Conservation (phyloP, 2,888 invertebrate genomes). For the Spodoptera exigua region DNA sequence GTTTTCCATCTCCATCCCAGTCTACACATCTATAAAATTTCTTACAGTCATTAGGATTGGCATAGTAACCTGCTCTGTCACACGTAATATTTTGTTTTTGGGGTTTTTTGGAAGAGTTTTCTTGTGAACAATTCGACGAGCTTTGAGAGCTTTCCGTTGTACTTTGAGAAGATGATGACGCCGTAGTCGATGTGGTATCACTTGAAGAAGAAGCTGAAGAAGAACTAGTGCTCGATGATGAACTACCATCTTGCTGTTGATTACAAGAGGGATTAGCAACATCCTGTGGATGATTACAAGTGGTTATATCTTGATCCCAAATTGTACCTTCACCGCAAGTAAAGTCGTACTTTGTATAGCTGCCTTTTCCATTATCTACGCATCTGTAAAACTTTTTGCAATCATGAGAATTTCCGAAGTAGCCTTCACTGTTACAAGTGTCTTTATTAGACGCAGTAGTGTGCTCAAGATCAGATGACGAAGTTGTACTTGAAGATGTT, state of each 20-base stretch:
- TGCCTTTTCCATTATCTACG: constrained; percentile 90
- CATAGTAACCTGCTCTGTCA: constrained; percentile 90
- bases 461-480: constrained; percentile 51
- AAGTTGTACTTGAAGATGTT: constrained; percentile 18
- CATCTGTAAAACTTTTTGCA: constrained; percentile 92
- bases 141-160: constrained; percentile 61
- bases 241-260: constrained; percentile 48
- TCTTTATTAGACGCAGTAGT: constrained; percentile 51
- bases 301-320: constrained; percentile 90
- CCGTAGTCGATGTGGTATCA: constrained; percentile 14
- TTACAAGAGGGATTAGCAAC: constrained; percentile 78
- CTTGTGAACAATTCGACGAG: constrained; percentile 68
- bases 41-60: constrained; percentile 90
- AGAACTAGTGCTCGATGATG: constrained; percentile 52
- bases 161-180: constrained; percentile 33
- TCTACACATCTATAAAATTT: constrained; percentile 92
- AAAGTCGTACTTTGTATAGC: constrained; percentile 90
- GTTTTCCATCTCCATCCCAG: constrained; percentile 87
- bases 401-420: constrained; percentile 89
- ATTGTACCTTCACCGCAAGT: constrained; percentile 91
- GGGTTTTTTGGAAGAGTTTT: constrained; percentile 69
- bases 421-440: constrained; percentile 89
- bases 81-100: constrained; percentile 77
- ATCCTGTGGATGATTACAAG: constrained; percentile 83
- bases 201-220: constrained; percentile 38